A percentile compares a stretch with the other conserved stretches of the same genome.
phyloP scores from a whole-genome alignment of 1,140 invertebrate genomes.

The Melitaea cinxia region DNA sequence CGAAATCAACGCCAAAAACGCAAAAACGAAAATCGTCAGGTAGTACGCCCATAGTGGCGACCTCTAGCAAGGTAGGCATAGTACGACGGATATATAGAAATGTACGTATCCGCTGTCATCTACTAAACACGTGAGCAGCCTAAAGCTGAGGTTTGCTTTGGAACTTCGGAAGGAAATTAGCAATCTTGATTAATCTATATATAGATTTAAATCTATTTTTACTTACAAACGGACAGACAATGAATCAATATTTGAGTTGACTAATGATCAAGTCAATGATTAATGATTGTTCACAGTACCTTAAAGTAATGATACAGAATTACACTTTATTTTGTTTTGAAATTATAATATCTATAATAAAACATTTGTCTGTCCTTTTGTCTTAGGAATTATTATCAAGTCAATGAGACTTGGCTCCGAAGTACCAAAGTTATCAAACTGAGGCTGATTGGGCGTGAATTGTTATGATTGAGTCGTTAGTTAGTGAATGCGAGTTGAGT shows the following conservation, averaged over 20 bases:
- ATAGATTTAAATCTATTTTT: not conserved
- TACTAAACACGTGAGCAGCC: conserved; percentile 28
- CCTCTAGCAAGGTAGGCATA: conserved; percentile 82
- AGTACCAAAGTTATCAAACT: conserved; percentile 14
- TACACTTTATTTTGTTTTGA: too few species aligned
- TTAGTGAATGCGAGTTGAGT: conserved; percentile 35
- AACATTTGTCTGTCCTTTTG: conserved; percentile 5
- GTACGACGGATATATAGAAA: conserved; percentile 83
- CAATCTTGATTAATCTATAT: too few species aligned
- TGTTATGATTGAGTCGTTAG: conserved; percentile 31
- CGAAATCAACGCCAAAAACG: conserved; percentile 50
- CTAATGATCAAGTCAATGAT: not conserved
- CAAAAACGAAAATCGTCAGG: conserved; percentile 48
- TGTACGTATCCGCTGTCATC: conserved; percentile 74
- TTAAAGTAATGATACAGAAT: too few species aligned
- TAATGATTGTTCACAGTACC: not conserved
- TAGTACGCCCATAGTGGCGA: conserved; percentile 68
- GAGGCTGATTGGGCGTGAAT: conserved; percentile 18
- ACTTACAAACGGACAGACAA: conserved; percentile 3
- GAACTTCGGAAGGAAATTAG: conserved; percentile 2
- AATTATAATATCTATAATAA: too few species aligned
- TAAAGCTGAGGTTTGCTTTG: conserved; percentile 23
- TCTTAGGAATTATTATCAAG: not conserved
- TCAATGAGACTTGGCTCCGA: not conserved
- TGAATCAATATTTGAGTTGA: not conserved